phyloP scores from a whole-genome alignment of 2,113 vertebrate species.

The Psilopogon haemacephalus region DNA sequence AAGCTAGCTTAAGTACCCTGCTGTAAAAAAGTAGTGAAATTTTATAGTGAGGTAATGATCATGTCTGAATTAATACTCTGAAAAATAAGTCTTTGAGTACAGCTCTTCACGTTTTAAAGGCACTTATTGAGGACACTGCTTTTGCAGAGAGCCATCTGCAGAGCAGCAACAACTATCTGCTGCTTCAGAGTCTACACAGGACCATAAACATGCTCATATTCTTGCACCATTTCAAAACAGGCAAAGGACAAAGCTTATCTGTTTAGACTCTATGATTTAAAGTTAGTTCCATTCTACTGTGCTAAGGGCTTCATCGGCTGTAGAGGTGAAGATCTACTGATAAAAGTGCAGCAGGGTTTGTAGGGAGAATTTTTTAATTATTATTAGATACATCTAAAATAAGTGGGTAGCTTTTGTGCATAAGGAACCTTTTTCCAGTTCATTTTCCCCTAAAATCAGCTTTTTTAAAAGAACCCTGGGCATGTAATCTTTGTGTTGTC shows the following conservation, averaged over 20 bases:
- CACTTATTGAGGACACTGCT: accelerated
- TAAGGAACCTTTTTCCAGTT: background rate
- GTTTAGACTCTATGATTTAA: background rate
- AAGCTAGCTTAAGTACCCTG: background rate
- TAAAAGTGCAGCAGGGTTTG: background rate
- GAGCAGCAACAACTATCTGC: background rate
- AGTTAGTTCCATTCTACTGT: background rate
- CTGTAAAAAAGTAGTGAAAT: background rate
- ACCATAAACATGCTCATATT: background rate
- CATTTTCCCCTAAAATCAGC: background rate
- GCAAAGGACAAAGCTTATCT: background rate
- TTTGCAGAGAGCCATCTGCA: background rate
- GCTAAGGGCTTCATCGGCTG: background rate
- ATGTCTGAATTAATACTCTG: background rate
- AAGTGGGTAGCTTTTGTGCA: background rate
- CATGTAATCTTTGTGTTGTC: background rate
- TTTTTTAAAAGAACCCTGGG: background rate
- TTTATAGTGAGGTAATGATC: conserved; percentile 10
- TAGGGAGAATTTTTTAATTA: background rate
- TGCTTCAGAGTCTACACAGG: background rate
- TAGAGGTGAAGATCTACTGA: background rate
- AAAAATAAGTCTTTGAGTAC: background rate
- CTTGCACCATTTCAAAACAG: background rate
- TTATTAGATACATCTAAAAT: background rate
- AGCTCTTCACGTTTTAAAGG: background rate